Conservation (phyloP, 2,113 vertebrate species). For the Agelaius phoeniceus region DNA sequence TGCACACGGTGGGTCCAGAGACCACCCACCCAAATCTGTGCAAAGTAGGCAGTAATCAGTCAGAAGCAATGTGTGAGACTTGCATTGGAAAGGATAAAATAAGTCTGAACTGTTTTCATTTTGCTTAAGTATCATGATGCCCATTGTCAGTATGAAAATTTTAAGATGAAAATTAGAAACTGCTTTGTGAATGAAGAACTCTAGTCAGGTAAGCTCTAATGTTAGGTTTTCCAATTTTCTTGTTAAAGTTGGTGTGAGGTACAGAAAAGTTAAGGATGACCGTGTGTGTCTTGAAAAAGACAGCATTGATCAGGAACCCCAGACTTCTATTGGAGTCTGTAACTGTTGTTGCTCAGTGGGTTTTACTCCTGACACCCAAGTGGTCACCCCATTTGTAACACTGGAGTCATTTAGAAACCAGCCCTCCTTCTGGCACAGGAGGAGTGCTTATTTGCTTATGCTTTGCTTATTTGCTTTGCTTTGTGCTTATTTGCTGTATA, state of each 20-base stretch:
- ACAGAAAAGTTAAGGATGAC: neutral
- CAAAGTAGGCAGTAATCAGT: neutral
- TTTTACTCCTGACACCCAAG: neutral
- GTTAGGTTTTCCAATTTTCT: neutral
- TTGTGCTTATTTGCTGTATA: neutral
- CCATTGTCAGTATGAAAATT: neutral
- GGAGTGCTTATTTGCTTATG: too few species aligned
- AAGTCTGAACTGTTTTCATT: neutral
- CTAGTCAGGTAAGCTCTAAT: neutral
- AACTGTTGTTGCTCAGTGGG: neutral
- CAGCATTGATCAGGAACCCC: neutral
- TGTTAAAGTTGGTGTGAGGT: neutral
- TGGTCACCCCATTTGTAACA: neutral
- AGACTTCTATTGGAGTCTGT: neutral
- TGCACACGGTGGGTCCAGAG: rapidly evolving
- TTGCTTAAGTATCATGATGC: neutral
- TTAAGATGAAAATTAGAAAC: neutral
- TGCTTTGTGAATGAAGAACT: neutral
- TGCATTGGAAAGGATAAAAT: neutral
- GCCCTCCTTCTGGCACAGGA: neutral
- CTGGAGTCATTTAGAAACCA: neutral
- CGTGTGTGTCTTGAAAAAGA: neutral
- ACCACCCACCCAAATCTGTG: neutral
- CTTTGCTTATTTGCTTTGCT: too few species aligned
- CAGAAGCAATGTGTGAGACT: neutral